Base-by-base conservation (phyloP, 1,140 invertebrate genomes). In the Drosophila bipectinata region DNA sequence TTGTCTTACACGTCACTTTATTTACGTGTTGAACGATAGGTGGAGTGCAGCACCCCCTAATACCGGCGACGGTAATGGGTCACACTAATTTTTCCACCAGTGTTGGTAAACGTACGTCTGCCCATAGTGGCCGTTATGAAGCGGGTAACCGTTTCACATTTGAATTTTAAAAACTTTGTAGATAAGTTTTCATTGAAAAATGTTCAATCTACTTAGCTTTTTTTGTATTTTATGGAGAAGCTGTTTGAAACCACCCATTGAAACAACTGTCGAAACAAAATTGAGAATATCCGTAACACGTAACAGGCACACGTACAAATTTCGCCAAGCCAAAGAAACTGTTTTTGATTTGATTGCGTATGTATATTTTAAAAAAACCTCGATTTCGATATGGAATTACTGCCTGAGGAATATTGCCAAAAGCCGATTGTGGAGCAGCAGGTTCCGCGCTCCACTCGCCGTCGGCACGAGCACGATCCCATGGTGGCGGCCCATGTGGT, bases 1-100 rank as follows among this genome's bases (percentile, higher is more conserved):
- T 37, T 72, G 56, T 69, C 21, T 56, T 67, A 67, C 72, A 58
- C 72, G 69, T 74, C 59, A 74, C 69, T 62, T 71, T 60, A 53
- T 47, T 47, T 47, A 21, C 18, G 44, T 47, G 44, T 47, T 47
- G 15, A 2, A 6, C 44, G 18, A 47, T 47, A 47, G 15, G 15
- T 21, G 9, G n/a, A 18, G 41, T 18, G 41, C 41, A 18, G 41
- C n/a, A 14, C 15, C 12, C 15, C 41, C 41, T 15, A 44, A 18
- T 15, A 18, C 44, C 44, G 44, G 44, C 9, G 44, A 37, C 1
- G 12, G 1, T 1, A 10, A 10, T 12, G n/a, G 34, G 34, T n/a
- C 34, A 37, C 34, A 37, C 12, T 37, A 37, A 37, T 4, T 37
- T 12, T 37, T n/a, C 34, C 9, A 18, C 9, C 18, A 47, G 44